Base-by-base conservation (phyloP, 2,888 invertebrate species). In the Apodemia duryi region DNA sequence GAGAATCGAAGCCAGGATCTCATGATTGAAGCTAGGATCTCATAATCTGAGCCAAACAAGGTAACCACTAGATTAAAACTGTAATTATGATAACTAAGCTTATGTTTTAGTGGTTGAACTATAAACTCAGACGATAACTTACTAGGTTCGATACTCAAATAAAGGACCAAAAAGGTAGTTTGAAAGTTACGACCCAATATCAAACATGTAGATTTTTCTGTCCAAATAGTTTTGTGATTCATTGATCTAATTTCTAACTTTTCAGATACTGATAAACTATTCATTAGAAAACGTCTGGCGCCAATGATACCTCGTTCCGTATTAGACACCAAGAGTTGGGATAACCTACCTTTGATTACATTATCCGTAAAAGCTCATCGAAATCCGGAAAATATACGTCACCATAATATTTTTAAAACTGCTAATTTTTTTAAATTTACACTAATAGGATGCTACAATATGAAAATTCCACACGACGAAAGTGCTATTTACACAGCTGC, bases 371-470 rank as follows among this genome's bases (percentile, higher is more conserved):
- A 71, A 7, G 76, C 79, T 0, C 67, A 70, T 13, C 74, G 83
- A 11, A 73, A 88, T 67, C 68, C 72, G n/a, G 66, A 68, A 10
- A 85, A 86, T 65, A 60, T 61, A 0, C n/a, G 57, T 0, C 82
- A 89, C 67, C 86, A 89, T 67, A 71, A 75, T 61, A 52, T 82
- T 6, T 68, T 89, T 28, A 78, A 75, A 28, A 63, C 76, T 1
- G 81, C 86, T 0, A 90, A 89, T 69, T 78, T 75, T 67, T 81
- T 90, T 75, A 82, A 81, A 69, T 38, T 91, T 1, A 88, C 88
- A 0, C 65, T 90, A 1, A 66, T 89, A 2, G 89, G 82, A 1
- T 72, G 82, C 0, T 91, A 83, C 64, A 90, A 91, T 67, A 76
- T 87, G 77, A 68, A 77, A 32, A 68, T 76, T 21, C 81, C 85